Evolutionary conservation across 2,113 vertebrate genomes (phyloP), one percentile per base, ranked within the genome.

Genomic region (Pteruthius melanotis): DNA sequence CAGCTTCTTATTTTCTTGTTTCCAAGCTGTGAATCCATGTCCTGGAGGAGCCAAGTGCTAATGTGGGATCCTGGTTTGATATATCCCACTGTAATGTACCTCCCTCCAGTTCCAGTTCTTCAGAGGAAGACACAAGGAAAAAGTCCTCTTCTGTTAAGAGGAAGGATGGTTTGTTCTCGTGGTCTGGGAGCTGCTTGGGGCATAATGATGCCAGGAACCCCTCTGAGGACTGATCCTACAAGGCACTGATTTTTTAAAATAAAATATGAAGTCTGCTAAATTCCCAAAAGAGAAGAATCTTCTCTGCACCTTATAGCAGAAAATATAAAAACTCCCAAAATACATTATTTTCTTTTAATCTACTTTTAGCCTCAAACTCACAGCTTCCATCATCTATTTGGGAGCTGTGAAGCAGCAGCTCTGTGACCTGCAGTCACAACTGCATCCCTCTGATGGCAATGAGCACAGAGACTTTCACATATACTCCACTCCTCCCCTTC

Each of bases 51-150:
- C 17, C 15, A 87, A 75, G 31, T 42, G 10, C 15, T 77, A 33
- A 4, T 57, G 15, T 35, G 17, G 44, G 44, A 50, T 74, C 14
- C 20, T 0, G 4, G 21, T 70, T 91, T 89, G 42, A 56, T 15
- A 7, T 4, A 60, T 30, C 11, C 30, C 0, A 0, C 33, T 50
- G 10, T 30, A 50, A 64, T 16, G 15, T 42, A 78, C 15, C 20
- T 74, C 42, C 5, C 13, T 74, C 12, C 8, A 20, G 30, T 30
- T 54, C 42, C 35, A n/a, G 20, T 42, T 74, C 26, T 50, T 28
- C 24, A 23, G 24, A 49, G 5, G 13, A 65, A 80, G 33, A 20
- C 42, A 50, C 31, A 65, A 65, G 26, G 24, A 37, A 49, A 64
- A 91, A 24, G 6, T 13, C 3, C 40, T 7, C 17, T 56, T 60